These are phyloP conservation scores for Tympanoctomys barrerae DNA, from an alignment of 2,797 vertebrate species.

Conservation along the genomic window DNA sequence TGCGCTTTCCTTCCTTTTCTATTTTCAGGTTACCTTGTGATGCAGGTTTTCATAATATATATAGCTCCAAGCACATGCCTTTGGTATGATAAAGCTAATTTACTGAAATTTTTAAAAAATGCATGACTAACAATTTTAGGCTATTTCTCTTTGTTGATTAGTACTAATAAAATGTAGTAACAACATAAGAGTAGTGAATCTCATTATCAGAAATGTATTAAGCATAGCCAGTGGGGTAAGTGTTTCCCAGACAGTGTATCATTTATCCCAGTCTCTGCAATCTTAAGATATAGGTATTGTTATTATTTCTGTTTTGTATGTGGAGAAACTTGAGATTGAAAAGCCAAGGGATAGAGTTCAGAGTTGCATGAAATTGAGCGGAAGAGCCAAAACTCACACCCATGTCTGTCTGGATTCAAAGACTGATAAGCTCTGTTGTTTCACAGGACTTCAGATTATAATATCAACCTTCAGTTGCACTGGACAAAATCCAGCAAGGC, in stretches of 20 bases:
- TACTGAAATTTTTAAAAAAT: constrained; percentile 16
- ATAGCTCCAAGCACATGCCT: neutral
- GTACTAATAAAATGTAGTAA: neutral
- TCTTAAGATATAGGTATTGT: neutral
- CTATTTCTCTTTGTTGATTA: constrained; percentile 11
- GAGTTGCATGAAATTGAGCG: neutral
- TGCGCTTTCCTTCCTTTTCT: neutral
- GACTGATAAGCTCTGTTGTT: neutral
- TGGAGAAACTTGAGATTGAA: neutral
- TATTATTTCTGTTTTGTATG: neutral
- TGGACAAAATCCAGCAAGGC: constrained; percentile 14
- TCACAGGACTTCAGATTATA: neutral
- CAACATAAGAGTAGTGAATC: neutral
- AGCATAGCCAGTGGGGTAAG: neutral
- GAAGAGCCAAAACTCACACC: neutral
- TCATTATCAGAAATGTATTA: neutral
- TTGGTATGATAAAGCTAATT: constrained; percentile 20
- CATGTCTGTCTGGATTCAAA: neutral
- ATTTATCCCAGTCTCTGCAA: neutral
- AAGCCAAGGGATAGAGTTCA: neutral
- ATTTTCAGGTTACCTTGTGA: neutral
- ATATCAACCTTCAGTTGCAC: neutral
- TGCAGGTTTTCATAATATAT: neutral
- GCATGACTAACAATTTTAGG: neutral
- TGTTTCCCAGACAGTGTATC: neutral